phyloP scores from a whole-genome alignment of 1,140 invertebrate species.

The Orchestia grillus region DNA sequence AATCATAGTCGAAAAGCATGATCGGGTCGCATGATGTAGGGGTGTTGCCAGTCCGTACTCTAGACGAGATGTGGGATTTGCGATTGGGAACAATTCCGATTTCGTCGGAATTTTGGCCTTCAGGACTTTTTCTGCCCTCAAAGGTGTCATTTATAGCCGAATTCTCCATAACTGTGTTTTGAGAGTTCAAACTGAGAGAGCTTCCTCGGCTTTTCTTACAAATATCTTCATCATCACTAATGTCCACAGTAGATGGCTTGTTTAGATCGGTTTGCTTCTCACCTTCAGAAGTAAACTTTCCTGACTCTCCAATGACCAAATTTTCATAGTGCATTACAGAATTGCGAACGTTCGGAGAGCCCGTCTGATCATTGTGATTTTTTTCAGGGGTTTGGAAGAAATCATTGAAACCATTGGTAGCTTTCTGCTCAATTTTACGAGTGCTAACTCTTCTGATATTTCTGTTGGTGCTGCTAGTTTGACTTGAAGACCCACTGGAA shows the following conservation, averaged over 20 bases:
- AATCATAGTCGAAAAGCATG: slow-evolving; percentile 78
- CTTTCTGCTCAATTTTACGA: background rate
- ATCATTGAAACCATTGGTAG: background rate
- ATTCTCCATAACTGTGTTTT: slow-evolving; percentile 67
- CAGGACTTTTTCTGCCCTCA: slow-evolving; percentile 65
- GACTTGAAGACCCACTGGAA: slow-evolving; percentile 1
- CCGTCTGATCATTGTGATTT: background rate
- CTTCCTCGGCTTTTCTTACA: slow-evolving; percentile 87
- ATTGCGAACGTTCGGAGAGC: slow-evolving; percentile 59
- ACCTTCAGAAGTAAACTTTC: slow-evolving; percentile 35
- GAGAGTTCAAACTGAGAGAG: slow-evolving; percentile 75
- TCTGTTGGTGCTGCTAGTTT: slow-evolving; percentile 34
- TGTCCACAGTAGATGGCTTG: background rate
- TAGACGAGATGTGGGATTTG: slow-evolving; percentile 76
- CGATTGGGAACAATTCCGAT: slow-evolving; percentile 77
- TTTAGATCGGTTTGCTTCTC: slow-evolving; percentile 15
- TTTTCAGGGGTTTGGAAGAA: background rate
- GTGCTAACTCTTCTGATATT: background rate
- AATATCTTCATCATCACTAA: slow-evolving; percentile 73
- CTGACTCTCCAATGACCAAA: slow-evolving; percentile 63
- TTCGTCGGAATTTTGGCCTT: slow-evolving; percentile 70
- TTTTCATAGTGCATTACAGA: slow-evolving; percentile 68
- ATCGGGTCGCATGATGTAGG: slow-evolving; percentile 74
- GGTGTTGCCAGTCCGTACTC: slow-evolving; percentile 74
- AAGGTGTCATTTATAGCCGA: slow-evolving; percentile 58